Conservation (phyloP, 2,888 invertebrate species). For the Stictocephala bisonia region DNA sequence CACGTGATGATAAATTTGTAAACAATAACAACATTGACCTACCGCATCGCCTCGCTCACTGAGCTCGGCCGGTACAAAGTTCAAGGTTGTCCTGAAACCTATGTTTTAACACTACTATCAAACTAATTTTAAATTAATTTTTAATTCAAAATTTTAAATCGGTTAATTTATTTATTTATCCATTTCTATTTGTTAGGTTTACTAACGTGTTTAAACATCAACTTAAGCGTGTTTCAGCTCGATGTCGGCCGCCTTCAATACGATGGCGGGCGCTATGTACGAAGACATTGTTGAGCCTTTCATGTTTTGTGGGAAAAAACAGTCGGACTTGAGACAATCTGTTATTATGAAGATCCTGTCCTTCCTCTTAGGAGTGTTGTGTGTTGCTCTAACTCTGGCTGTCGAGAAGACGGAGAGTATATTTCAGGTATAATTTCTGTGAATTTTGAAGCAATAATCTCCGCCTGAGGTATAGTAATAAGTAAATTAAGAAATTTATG, state of each 20-base stretch:
- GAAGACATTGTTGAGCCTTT: constrained; percentile 73
- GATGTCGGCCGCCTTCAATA: constrained; percentile 73
- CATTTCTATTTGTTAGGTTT: neutral
- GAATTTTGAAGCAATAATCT: neutral
- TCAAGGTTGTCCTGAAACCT: too few relatives aligned
- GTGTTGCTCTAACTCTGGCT: constrained; percentile 64
- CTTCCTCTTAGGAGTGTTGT: constrained; percentile 67
- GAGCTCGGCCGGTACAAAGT: too few relatives aligned
- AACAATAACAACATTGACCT: too few relatives aligned
- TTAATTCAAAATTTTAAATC: neutral
- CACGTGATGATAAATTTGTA: too few relatives aligned
- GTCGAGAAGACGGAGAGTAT: constrained; percentile 57
- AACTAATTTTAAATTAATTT: too few relatives aligned
- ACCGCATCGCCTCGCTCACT: too few relatives aligned
- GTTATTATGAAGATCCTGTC: constrained; percentile 71
- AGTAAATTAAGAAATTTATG: too few relatives aligned
- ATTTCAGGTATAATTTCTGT: constrained; percentile 53
- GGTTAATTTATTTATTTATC: neutral
- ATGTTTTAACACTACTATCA: too few relatives aligned
- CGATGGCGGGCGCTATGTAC: constrained; percentile 73
- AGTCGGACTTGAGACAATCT: constrained; percentile 68
- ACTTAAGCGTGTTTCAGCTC: too few relatives aligned
- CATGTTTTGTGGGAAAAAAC: constrained; percentile 65
- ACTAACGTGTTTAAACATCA: too few relatives aligned
- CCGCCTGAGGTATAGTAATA: too few relatives aligned